A percentile compares a stretch with the other conserved stretches of the same genome.
phyloP scores from a whole-genome alignment of 2,888 invertebrate species.

The Mechanitis messenoides region DNA sequence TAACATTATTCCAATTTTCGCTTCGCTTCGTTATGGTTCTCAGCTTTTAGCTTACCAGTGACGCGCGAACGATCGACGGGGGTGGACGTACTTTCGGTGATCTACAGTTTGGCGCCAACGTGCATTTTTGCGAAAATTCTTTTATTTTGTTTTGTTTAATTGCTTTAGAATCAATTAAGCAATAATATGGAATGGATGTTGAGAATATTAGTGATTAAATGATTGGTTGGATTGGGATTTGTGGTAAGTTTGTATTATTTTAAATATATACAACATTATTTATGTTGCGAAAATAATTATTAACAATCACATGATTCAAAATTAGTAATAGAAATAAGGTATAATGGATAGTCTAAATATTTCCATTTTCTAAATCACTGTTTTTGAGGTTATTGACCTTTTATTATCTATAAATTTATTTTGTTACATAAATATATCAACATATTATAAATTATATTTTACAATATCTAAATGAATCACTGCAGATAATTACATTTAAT shows the following conservation, averaged over 20 bases:
- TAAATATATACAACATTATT: too few species aligned
- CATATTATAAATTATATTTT: too few species aligned
- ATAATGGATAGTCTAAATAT: too few species aligned
- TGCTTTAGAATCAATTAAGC: not conserved
- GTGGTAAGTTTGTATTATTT: not conserved
- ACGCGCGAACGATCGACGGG: conserved; percentile 38
- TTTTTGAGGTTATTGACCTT: too few species aligned
- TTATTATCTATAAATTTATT: too few species aligned
- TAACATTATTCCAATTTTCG: conserved; percentile 46
- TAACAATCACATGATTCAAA: too few species aligned
- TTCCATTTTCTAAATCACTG: too few species aligned
- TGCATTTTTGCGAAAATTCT: conserved; percentile 21
- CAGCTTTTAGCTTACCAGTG: conserved; percentile 49
- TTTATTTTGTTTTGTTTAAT: conserved; percentile 8
- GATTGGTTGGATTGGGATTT: not conserved
- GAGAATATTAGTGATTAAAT: conserved; percentile 3
- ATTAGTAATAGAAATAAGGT: too few species aligned
- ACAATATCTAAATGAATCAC: too few species aligned
- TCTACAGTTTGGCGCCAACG: conserved; percentile 45
- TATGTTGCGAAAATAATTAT: too few species aligned
- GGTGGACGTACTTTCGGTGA: conserved; percentile 38
- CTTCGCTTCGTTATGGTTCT: conserved; percentile 49
- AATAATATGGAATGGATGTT: not conserved
- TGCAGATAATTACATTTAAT: too few species aligned
- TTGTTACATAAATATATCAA: too few species aligned